These are phyloP conservation scores for Dermolepida albohirtum DNA, from an alignment of 2,888 invertebrate species.

Conservation along the genomic window DNA sequence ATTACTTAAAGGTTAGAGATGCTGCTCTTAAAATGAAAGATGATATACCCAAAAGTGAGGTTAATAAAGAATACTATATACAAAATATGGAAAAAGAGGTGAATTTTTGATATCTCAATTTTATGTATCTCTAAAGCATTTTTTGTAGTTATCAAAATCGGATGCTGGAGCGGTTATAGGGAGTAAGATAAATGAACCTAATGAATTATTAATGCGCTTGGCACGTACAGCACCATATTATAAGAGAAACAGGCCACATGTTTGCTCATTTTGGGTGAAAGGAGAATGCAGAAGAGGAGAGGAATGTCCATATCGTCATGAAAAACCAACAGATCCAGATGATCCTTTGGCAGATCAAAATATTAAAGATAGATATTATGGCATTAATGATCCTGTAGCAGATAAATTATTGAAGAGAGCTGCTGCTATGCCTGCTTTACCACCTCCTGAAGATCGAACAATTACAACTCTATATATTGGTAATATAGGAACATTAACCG, in stretches of 20 bases:
- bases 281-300: slow-evolving; percentile 96
- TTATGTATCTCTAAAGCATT: neutral
- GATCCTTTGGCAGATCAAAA: slow-evolving; percentile 97
- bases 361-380: slow-evolving; percentile 94
- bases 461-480: slow-evolving; percentile 99
- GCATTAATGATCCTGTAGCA: slow-evolving; percentile 95
- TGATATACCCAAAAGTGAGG: slow-evolving; percentile 92
- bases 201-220: slow-evolving; percentile 86
- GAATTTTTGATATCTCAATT: slow-evolving; percentile 53
- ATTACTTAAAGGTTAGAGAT: slow-evolving; percentile 76
- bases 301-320: slow-evolving; percentile 95
- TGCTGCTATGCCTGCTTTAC: slow-evolving; percentile 93
- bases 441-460: slow-evolving; percentile 94
- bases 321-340: slow-evolving; percentile 96
- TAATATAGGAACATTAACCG: slow-evolving; percentile 86
- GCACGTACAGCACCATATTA: slow-evolving; percentile 95
- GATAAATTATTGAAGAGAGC: slow-evolving; percentile 92
- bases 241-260: slow-evolving; percentile 93
- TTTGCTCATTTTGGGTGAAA: slow-evolving; percentile 99
- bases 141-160: slow-evolving; percentile 58
- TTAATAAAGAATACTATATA: slow-evolving; percentile 94
- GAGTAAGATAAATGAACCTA: slow-evolving; percentile 80
- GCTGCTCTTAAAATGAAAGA: slow-evolving; percentile 91
- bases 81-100: slow-evolving; percentile 90
- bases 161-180: slow-evolving; percentile 70